Evolutionary conservation across 2,113 vertebrate genomes (phyloP), one percentile per base, ranked within the genome.

Genomic region (Zeus faber): DNA sequence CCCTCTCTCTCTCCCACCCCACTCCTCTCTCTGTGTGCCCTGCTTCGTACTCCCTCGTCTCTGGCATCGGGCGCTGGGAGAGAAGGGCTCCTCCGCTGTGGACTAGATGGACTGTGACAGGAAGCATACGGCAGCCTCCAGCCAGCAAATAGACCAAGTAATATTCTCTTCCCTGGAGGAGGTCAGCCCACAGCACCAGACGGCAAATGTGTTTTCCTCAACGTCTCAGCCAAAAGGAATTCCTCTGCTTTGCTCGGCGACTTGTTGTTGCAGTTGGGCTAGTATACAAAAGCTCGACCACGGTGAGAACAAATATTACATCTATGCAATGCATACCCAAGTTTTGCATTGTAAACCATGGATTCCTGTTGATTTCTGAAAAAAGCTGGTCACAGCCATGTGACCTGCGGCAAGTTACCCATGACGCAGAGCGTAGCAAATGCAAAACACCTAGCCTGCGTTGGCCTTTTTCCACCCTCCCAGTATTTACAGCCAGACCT

Each of bases 101-200:
- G 25, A 51, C 49, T 22, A 49, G 60, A 57, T 54, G n/a, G 53
- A 29, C 33, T 43, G 51, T 53, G 75, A 67, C 58, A 53, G 47
- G 47, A 33, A 33, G 49, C 41, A n/a, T 27, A 41, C 27, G 58
- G 29, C 61, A 13, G 58, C 43, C 50, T 54, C 3, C 27, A 49
- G 56, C 40, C 43, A 70, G 53, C 17, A 53, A 22, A 27, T 5
- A 29, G 65, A 59, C 47, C 1, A 37, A 17, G 31, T 14, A 20
- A 18, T 3, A 43, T 10, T 14, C 49, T 1, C 3, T 53, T 8
- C 40, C 59, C 17, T 9, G 33, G 17, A 20, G 33, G 33, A 43
- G n/a, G n/a, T n/a, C n/a, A n/a, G n/a, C n/a, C n/a, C 9, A 20
- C 40, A 43, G 5, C n/a, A n/a, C 18, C 40, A 43, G 40, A 43